phyloP scores from a whole-genome alignment of 2,888 invertebrate species.

The Listrodromus nycthemerus region DNA sequence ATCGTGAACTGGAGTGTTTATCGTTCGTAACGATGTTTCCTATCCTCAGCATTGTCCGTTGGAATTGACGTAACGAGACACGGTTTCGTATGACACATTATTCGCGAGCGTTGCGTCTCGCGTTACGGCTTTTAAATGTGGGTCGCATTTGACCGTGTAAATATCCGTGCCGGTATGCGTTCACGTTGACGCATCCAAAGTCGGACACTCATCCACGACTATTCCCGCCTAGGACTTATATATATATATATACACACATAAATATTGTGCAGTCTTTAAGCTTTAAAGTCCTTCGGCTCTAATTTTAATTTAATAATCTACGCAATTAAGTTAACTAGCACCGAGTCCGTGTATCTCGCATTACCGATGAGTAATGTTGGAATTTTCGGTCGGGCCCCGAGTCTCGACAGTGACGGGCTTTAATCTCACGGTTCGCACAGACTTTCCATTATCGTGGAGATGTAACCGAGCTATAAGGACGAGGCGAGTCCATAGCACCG shows the following conservation, averaged over 20 bases:
- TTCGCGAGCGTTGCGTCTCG: conserved; percentile 39
- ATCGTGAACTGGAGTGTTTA: conserved; percentile 1
- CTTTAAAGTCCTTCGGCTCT: not conserved
- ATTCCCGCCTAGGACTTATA: not conserved
- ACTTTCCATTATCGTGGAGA: conserved; percentile 58
- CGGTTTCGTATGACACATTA: conserved; percentile 53
- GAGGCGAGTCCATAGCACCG: not conserved
- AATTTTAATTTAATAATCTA: conserved; percentile 21
- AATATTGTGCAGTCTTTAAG: not conserved
- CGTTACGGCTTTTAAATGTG: conserved; percentile 56
- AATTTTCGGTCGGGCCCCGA: conserved; percentile 42
- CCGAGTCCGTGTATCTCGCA: conserved; percentile 1
- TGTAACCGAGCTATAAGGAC: conserved; percentile 1
- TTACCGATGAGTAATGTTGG: conserved; percentile 25
- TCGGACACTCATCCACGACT: conserved; percentile 18
- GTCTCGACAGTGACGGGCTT: conserved; percentile 38
- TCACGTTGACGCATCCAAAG: conserved; percentile 27
- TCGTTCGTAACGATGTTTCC: not conserved
- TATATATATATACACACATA: not conserved
- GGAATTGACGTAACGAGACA: conserved; percentile 25
- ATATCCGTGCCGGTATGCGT: conserved; percentile 15
- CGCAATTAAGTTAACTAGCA: conserved; percentile 38
- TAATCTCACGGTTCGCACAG: conserved; percentile 39
- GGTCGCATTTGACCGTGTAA: conserved; percentile 41
- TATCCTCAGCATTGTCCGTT: conserved; percentile 29